These are phyloP conservation scores for Tolmerus cingulatus DNA, from an alignment of 2,888 invertebrate species.

Conservation along the genomic window DNA sequence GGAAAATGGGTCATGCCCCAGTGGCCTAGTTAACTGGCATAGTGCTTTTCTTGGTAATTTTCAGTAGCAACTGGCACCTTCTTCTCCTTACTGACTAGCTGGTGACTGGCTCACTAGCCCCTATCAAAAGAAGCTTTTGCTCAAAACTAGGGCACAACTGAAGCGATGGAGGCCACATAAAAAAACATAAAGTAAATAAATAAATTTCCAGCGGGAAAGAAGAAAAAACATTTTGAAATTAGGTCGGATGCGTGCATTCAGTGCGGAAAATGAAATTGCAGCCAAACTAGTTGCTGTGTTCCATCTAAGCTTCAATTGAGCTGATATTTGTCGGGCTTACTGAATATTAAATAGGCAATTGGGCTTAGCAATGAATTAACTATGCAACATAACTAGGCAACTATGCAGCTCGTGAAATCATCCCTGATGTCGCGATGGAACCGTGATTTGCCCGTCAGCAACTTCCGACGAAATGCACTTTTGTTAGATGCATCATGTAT, in stretches of 20 bases:
- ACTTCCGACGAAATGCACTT: neutral
- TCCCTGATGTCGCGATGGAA: neutral
- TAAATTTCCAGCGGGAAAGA: neutral
- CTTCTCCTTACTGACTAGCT: neutral
- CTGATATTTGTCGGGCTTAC: neutral
- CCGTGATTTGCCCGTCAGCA: neutral
- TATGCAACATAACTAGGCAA: neutral
- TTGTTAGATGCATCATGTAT: neutral
- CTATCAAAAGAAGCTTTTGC: neutral
- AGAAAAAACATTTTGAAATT: neutral
- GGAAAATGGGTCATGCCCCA: neutral
- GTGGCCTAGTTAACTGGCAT: neutral
- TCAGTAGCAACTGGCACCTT: neutral
- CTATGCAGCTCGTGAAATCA: neutral
- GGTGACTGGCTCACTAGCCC: neutral
- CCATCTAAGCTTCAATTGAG: neutral
- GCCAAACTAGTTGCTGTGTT: neutral
- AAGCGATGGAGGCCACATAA: neutral
- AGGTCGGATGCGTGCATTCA: neutral
- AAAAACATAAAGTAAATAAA: neutral
- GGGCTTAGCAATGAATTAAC: neutral
- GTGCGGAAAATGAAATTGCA: neutral
- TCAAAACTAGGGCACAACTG: neutral
- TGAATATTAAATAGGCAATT: neutral
- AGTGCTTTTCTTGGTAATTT: neutral